Conservation (phyloP, 2,888 invertebrate genomes). For the Patella ulyssiponensis region DNA sequence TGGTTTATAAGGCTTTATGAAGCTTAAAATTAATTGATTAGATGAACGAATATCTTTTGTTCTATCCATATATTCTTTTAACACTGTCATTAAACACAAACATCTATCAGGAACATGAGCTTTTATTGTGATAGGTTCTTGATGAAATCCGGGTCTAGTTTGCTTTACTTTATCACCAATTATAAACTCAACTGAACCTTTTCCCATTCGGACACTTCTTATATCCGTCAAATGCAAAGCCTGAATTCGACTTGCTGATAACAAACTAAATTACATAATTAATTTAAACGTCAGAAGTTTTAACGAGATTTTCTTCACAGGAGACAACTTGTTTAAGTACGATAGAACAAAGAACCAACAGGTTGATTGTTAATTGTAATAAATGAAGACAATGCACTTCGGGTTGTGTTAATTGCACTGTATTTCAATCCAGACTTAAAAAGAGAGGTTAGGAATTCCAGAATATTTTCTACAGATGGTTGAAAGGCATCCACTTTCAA, state of each 20-base stretch:
- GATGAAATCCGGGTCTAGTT: constrained; percentile 3
- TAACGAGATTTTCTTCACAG: too few relatives aligned
- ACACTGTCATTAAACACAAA: neutral
- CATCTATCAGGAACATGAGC: constrained; percentile 8
- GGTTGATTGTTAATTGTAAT: too few relatives aligned
- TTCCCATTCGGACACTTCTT: neutral
- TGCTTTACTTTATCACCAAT: constrained; percentile 14
- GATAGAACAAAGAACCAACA: too few relatives aligned
- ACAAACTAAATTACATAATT: constrained; percentile 16
- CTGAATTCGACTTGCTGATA: constrained; percentile 19
- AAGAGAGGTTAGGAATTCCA: constrained; percentile 21
- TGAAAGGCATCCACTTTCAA: constrained; percentile 16
- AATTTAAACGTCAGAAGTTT: constrained; percentile 19
- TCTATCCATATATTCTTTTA: constrained; percentile 8
- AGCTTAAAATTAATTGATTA: neutral
- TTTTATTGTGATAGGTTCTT: neutral
- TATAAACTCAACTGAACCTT: neutral
- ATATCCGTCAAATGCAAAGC: constrained; percentile 8
- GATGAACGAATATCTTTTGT: constrained; percentile 8
- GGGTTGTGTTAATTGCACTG: constrained; percentile 20
- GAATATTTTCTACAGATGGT: neutral
- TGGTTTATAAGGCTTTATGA: constrained; percentile 8
- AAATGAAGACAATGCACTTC: too few relatives aligned
- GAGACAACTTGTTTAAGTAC: too few relatives aligned
- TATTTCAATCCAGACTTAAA: constrained; percentile 23